These are phyloP conservation scores for Typhlichthys subterraneus DNA, from an alignment of 2,797 vertebrate genomes.

Conservation along the genomic window DNA sequence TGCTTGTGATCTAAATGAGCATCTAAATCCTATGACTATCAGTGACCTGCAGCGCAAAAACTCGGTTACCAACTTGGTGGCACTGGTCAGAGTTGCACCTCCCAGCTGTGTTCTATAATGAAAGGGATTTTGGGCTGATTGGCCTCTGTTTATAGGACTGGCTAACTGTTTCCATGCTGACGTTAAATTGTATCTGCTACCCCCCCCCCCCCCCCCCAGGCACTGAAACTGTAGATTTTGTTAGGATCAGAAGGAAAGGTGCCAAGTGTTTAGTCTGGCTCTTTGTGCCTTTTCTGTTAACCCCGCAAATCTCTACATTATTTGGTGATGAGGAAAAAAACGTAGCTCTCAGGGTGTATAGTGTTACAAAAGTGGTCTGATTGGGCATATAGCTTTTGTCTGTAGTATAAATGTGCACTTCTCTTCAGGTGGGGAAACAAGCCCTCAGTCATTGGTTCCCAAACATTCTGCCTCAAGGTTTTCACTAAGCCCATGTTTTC, in stretches of 20 bases:
- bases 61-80: conserved; percentile 56
- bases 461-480: conserved; percentile 79
- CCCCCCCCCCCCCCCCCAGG: conserved; percentile 49
- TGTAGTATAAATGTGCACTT: conserved; percentile 77
- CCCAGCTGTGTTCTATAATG: conserved; percentile 71
- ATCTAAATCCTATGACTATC: conserved; percentile 52
- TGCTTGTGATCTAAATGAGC: conserved; percentile 44
- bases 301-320: conserved; percentile 61
- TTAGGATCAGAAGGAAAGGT: conserved; percentile 47
- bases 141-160: conserved; percentile 63
- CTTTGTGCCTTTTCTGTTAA: conserved; percentile 38
- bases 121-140: conserved; percentile 75
- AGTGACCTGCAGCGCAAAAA: conserved; percentile 49
- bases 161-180: conserved; percentile 55
- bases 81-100: conserved; percentile 64
- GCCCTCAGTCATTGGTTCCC: conserved; percentile 76
- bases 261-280: conserved; percentile 28
- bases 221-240: conserved; percentile 55
- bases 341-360: conserved; percentile 82
- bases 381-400: conserved; percentile 67
- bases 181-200: conserved; percentile 55
- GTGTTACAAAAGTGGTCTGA: conserved; percentile 71
- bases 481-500: conserved; percentile 67
- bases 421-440: conserved; percentile 79
- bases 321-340: conserved; percentile 68